Conservation (phyloP, 2,797 vertebrate species). For the Emydoidea blandingii region DNA sequence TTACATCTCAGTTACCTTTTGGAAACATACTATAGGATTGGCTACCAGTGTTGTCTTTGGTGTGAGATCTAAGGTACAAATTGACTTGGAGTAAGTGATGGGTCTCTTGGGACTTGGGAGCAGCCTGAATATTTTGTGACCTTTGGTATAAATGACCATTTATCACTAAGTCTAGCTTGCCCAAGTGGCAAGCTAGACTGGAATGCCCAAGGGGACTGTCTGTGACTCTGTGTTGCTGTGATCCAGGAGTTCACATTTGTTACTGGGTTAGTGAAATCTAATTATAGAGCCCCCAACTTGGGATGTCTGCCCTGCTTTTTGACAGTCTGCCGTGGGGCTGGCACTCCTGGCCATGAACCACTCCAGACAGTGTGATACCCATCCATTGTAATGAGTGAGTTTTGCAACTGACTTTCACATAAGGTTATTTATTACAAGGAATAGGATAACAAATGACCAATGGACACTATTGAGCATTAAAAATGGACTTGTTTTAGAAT, state of each 20-base stretch:
- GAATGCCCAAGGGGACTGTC: background rate
- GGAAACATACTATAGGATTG: background rate
- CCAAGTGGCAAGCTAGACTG: background rate
- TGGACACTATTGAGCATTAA: background rate
- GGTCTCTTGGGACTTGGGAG: background rate
- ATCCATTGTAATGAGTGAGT: background rate
- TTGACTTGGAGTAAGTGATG: background rate
- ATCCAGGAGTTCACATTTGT: background rate
- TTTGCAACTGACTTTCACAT: background rate
- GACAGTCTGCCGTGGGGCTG: background rate
- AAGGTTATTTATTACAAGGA: background rate
- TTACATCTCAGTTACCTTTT: background rate
- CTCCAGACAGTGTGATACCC: background rate
- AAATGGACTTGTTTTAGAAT: slow-evolving; percentile 8
- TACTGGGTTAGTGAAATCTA: background rate
- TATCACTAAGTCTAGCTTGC: background rate
- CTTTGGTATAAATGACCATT: background rate
- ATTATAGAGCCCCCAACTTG: background rate
- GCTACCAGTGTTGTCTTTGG: background rate
- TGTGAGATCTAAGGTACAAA: background rate
- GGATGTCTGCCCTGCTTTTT: background rate
- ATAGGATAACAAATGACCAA: background rate
- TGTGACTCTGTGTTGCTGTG: background rate
- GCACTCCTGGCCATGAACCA: background rate
- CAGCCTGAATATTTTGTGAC: background rate